These are phyloP conservation scores for Actinostola sp. DNA, from an alignment of 92 coral and sea anemone species.

Conservation along the genomic window DNA sequence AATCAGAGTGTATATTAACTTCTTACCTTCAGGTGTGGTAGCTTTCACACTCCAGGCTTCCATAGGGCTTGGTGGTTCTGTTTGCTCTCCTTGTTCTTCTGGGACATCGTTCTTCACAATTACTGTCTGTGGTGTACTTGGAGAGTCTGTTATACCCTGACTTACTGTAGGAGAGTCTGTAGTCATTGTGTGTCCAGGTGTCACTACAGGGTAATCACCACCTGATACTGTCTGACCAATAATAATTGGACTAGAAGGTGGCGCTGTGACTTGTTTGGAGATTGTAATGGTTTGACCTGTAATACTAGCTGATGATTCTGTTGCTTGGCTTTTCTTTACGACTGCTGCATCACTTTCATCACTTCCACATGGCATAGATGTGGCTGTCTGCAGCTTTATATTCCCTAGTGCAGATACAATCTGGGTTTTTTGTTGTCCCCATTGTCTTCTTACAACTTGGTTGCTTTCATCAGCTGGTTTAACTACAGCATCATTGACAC, in stretches of 20 bases:
- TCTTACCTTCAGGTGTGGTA: constrained; percentile 36
- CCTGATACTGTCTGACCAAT: constrained; percentile 91
- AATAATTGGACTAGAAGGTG: constrained; percentile 56
- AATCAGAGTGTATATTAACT: no score
- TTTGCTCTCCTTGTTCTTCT: constrained; percentile 25
- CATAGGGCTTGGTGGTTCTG: constrained; percentile 58
- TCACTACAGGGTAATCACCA: background rate
- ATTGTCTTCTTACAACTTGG: constrained; percentile 72
- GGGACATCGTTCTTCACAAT: constrained; percentile 47
- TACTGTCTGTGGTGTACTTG: constrained; percentile 68
- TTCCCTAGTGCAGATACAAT: constrained; percentile 85
- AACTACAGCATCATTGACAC: constrained; percentile 79
- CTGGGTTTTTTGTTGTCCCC: constrained; percentile 90
- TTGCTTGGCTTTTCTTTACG: constrained; percentile 34
- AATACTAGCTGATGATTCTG: constrained; percentile 4
- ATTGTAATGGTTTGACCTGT: constrained; percentile 35
- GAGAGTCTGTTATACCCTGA: constrained; percentile 63
- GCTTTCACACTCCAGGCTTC: constrained; percentile 86
- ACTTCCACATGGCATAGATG: constrained; percentile 57
- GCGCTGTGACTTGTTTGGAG: constrained; percentile 18
- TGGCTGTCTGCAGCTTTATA: constrained; percentile 88
- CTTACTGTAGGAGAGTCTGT: no score
- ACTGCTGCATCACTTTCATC: constrained; percentile 60
- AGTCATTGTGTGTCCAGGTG: no score
- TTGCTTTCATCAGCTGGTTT: constrained; percentile 65